phyloP scores from a whole-genome alignment of 1,140 invertebrate genomes.

The Neomicropteryx cornuta region DNA sequence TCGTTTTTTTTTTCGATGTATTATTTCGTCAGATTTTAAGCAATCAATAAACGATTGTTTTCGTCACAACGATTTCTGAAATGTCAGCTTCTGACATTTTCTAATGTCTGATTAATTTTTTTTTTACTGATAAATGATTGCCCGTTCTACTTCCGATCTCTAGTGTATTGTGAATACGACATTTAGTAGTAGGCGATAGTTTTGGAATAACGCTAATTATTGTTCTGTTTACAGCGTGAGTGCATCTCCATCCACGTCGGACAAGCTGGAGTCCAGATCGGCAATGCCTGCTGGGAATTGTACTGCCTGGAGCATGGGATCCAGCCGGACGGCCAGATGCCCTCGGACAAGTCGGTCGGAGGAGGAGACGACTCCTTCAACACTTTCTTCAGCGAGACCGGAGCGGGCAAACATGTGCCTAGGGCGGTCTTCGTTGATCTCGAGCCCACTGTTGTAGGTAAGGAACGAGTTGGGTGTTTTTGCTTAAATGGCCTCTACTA shows the following conservation, averaged over 20 bases:
- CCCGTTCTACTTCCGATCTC: not conserved
- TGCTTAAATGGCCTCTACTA: not conserved
- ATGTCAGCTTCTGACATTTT: too few relatives aligned
- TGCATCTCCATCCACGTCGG: slow-evolving; percentile 66
- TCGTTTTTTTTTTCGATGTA: too few relatives aligned
- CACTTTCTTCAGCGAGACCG: slow-evolving; percentile 85
- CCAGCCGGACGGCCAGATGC: slow-evolving; percentile 59
- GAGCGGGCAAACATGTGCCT: slow-evolving; percentile 77
- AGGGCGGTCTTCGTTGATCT: slow-evolving; percentile 78
- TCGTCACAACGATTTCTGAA: too few relatives aligned
- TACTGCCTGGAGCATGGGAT: slow-evolving; percentile 79
- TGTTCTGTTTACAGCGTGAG: slow-evolving; percentile 31
- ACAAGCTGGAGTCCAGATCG: slow-evolving; percentile 67
- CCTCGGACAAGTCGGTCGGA: slow-evolving; percentile 48
- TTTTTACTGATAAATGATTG: not conserved
- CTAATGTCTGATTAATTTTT: too few relatives aligned
- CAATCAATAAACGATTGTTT: too few relatives aligned
- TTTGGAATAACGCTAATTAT: slow-evolving; percentile 4
- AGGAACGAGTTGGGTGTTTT: slow-evolving; percentile 16
- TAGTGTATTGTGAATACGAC: not conserved
- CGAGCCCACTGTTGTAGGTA: slow-evolving; percentile 77
- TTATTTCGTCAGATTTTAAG: too few relatives aligned
- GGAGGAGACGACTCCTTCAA: slow-evolving; percentile 76
- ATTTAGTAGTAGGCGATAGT: not conserved
- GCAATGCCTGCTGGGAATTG: slow-evolving; percentile 73